Evolutionary conservation across 64 coral and sea anemone species (phyloP).

Genomic region (Dendrophyllia cribrosa): DNA sequence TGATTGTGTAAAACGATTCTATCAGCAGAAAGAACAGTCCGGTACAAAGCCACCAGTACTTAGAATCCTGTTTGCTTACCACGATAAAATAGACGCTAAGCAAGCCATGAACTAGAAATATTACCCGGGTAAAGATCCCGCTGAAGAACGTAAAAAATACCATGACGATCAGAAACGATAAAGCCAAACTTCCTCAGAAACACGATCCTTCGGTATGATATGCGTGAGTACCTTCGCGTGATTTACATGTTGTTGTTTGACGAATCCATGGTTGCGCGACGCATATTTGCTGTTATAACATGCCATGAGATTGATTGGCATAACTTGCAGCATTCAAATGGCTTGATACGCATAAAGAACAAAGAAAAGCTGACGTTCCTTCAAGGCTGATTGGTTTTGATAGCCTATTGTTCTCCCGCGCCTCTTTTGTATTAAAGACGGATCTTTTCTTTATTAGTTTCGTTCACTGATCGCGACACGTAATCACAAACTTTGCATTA

Average conservation of each 20-base stretch:
- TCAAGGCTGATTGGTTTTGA: too few species aligned
- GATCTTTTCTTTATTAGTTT: not conserved
- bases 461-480: not conserved
- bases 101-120: conserved; percentile 86
- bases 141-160: conserved; percentile 68
- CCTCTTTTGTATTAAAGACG: too few species aligned
- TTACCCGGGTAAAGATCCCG: conserved; percentile 78
- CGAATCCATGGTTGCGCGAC: conserved; percentile 42
- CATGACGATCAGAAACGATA: not conserved
- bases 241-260: conserved; percentile 32
- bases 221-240: conserved; percentile 36
- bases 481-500: too few species aligned
- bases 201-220: conserved; percentile 44
- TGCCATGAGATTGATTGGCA: not conserved
- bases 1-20: conserved; percentile 89
- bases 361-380: too few species aligned
- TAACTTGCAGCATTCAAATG: too few species aligned
- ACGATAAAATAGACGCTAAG: conserved; percentile 73
- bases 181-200: conserved; percentile 50
- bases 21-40: conserved; percentile 76
- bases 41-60: conserved; percentile 84
- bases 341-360: too few species aligned
- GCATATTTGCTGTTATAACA: not conserved
- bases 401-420: too few species aligned
- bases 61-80: not conserved